Evolutionary conservation across 2,797 vertebrate species (phyloP).

Genomic region (Halcyon smyrnensis): DNA sequence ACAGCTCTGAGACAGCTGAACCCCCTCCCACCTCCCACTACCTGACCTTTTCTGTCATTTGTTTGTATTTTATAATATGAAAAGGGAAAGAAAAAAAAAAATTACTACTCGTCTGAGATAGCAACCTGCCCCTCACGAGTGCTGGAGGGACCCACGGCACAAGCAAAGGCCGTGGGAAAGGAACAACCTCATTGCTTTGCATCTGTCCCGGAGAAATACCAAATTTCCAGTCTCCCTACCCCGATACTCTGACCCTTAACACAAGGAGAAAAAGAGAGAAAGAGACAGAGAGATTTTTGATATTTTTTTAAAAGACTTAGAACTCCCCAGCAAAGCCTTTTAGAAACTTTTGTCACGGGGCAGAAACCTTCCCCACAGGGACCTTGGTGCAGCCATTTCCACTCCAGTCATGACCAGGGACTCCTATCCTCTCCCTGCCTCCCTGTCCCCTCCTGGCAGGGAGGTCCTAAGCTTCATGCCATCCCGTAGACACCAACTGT

Average conservation of each 20-base stretch:
- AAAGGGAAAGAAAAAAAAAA: constrained; percentile 25
- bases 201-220: constrained; percentile 53
- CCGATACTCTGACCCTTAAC: constrained; percentile 9
- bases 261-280: background rate
- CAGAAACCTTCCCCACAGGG: background rate
- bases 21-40: constrained; percentile 8
- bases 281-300: constrained; percentile 37
- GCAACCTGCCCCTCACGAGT: constrained; percentile 29
- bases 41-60: constrained; percentile 75
- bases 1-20: constrained; percentile 79
- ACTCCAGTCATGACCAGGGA: background rate
- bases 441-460: background rate
- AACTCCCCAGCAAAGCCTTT: constrained; percentile 2
- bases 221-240: constrained; percentile 46
- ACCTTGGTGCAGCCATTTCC: background rate
- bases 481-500: background rate
- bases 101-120: constrained; percentile 47
- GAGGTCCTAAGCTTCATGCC: background rate
- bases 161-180: background rate
- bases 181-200: constrained; percentile 58
- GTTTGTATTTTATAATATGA: constrained; percentile 84
- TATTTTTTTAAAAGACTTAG: constrained; percentile 62
- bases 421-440: rapidly evolving
- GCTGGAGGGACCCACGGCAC: constrained; percentile 39
- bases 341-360: background rate